Percentiles rank a stretch among this genome's conserved stretches.
Conservation (phyloP, 2,113 vertebrate species). For the Lipophrys pholis region DNA sequence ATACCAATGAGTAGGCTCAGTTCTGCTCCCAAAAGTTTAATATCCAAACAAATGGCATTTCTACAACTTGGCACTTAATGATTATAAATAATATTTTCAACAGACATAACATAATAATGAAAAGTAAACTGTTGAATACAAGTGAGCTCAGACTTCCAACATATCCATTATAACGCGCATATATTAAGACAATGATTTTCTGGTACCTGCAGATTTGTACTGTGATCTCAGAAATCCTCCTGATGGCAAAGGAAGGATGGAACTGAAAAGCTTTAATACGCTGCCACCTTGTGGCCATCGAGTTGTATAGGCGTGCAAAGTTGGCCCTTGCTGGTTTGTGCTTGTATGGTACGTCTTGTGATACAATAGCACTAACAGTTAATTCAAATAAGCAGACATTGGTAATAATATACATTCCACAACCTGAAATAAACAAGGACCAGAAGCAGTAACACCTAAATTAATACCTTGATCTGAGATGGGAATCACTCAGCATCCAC, state of each 20-base stretch:
- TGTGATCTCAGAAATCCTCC: background rate
- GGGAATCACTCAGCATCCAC: background rate
- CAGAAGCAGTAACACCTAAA: constrained; percentile 13
- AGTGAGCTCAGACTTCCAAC: background rate
- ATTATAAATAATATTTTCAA: constrained; percentile 2
- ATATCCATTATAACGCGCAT: background rate
- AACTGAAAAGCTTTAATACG: constrained; percentile 46
- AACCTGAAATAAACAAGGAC: constrained; percentile 24
- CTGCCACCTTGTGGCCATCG: constrained; percentile 66
- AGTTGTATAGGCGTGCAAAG: background rate
- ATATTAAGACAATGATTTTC: constrained; percentile 1
- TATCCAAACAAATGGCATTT: constrained; percentile 3
- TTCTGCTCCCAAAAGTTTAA: constrained; percentile 28
- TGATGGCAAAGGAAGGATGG: background rate
- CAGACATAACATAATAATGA: background rate
- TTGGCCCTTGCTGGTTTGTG: constrained; percentile 27
- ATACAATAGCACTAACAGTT: constrained; percentile 33
- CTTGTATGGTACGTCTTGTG: constrained; percentile 11
- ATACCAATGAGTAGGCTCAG: background rate
- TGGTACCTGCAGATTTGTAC: constrained; percentile 6
- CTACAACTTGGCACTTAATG: background rate
- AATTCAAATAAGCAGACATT: constrained; percentile 12
- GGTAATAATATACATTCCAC: background rate
- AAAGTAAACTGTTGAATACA: background rate
- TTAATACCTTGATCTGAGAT: background rate